Conservation (phyloP, 2,888 invertebrate species). For the Dryobotodes eremita region DNA sequence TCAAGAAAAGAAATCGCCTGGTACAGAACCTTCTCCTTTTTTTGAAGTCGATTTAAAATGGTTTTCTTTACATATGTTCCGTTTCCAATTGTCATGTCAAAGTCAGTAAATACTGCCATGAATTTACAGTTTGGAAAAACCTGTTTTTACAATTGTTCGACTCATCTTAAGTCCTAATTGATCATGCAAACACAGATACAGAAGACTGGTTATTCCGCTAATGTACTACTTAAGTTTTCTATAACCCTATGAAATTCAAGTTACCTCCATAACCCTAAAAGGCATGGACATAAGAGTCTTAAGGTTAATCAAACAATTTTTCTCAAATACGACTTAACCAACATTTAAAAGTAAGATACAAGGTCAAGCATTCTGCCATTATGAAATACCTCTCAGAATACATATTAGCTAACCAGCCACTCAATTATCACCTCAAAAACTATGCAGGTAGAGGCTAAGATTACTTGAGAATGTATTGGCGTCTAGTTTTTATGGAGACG, state of each 20-base stretch:
- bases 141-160: not conserved
- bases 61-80: no score
- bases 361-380: constrained; percentile 24
- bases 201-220: no score
- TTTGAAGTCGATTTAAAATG: no score
- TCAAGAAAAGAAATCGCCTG: no score
- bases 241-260: no score
- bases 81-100: no score
- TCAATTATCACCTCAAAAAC: constrained; percentile 29
- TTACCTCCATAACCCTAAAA: not conserved
- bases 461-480: constrained; percentile 5
- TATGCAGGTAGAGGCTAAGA: not conserved
- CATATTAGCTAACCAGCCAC: constrained; percentile 5
- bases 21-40: no score
- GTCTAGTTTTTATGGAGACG: not conserved
- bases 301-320: constrained; percentile 28
- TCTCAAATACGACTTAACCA: constrained; percentile 27
- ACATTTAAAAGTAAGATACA: constrained; percentile 16
- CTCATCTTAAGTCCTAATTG: not conserved
- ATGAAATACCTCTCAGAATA: constrained; percentile 26
- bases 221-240: no score
- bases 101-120: no score
- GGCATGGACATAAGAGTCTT: constrained; percentile 4
- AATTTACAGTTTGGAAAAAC: not conserved
- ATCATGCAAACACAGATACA: no score